A percentile compares a stretch with the other conserved stretches of the same genome.
These are phyloP conservation scores for Calameuta filiformis DNA, from an alignment of 2,888 invertebrate genomes.

Conservation along the genomic window DNA sequence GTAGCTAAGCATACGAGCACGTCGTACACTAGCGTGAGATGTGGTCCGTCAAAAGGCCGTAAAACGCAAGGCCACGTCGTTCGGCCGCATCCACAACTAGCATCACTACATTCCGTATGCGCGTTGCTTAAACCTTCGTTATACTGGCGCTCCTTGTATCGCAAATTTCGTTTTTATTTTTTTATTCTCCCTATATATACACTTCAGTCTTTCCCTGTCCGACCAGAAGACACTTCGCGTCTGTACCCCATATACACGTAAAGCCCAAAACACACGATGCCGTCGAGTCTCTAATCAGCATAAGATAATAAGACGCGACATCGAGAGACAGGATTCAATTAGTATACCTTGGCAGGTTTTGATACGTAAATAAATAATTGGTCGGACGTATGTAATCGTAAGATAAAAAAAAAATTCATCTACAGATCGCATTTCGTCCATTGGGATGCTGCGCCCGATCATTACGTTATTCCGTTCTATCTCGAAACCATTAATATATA, in stretches of 20 bases:
- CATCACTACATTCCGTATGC: not conserved
- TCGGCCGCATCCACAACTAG: constrained; percentile 6
- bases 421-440: not conserved
- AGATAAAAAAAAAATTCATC: not conserved
- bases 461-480: not conserved
- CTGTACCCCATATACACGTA: not conserved
- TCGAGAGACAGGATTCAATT: not conserved
- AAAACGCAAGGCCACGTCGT: constrained; percentile 39
- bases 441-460: not conserved
- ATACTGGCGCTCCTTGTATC: constrained; percentile 17
- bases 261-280: not conserved
- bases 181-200: not conserved
- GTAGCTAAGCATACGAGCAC: constrained; percentile 51
- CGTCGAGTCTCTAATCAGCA: not conserved
- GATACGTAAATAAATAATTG: not conserved
- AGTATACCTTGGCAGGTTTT: not conserved
- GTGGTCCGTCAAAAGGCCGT: constrained; percentile 60
- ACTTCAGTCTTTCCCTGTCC: not conserved
- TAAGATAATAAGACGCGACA: not conserved
- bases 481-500: not conserved
- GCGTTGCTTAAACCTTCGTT: constrained; percentile 13
- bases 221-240: not conserved
- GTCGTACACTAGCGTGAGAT: constrained; percentile 60
- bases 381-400: no score
- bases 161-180: not conserved